Percentiles rank a stretch among this genome's conserved stretches.
These are phyloP conservation scores for Sinocyclocheilus anophthalmus DNA, from an alignment of 2,113 vertebrate genomes.

Conservation along the genomic window DNA sequence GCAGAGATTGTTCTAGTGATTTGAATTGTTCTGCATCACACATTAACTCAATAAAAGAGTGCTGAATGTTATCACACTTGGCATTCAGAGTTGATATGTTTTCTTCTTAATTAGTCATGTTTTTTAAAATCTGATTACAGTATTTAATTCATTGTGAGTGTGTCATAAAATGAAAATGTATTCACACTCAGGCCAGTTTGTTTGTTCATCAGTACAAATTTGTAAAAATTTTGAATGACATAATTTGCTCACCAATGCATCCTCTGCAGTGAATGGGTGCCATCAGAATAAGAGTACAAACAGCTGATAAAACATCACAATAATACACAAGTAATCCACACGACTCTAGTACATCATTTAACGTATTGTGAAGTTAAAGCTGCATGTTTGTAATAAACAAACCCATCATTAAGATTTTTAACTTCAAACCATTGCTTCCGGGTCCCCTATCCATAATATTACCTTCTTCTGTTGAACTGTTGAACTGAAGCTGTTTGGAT, in stretches of 20 bases:
- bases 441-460: background rate
- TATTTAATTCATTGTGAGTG: conserved; percentile 42
- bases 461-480: background rate
- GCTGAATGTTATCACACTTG: conserved; percentile 12
- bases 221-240: no score
- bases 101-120: conserved; percentile 32
- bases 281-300: no score
- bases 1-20: conserved; percentile 15
- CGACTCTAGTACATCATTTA: no score
- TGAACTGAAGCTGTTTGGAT: background rate
- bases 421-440: background rate
- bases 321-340: no score
- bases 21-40: conserved; percentile 29
- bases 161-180: background rate
- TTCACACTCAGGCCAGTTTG: no score
- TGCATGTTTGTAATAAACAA: background rate
- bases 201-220: no score
- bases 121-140: conserved; percentile 32
- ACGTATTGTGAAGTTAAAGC: background rate
- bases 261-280: no score
- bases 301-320: no score
- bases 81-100: conserved; percentile 30
- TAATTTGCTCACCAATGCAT: no score
- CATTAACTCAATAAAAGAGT: background rate
- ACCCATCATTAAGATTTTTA: background rate